Base-by-base conservation (phyloP, 2,888 invertebrate genomes). In the Podotricha telesiphe region DNA sequence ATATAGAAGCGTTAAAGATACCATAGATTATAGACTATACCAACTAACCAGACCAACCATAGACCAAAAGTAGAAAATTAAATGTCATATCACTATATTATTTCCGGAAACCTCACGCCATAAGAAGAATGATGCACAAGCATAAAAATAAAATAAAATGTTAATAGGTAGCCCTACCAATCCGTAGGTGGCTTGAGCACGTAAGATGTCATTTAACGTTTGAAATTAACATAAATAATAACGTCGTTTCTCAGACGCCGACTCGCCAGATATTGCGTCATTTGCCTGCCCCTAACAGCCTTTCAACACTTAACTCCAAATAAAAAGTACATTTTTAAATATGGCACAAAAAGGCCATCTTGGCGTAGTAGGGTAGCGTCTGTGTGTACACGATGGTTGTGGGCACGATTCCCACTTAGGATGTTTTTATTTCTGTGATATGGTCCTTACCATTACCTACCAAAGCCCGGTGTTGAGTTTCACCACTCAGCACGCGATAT, bases 201-300 rank as follows among this genome's bases (percentile, higher is more conserved):
- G 89, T 90, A 87, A 90, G 86, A 86, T 89, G 91, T 89, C 90
- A 89, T 88, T 89, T 87, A 87, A 82, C 85, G 84, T 84, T 84
- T 77, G 80, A 84, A 93, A 93, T 93, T 93, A 93, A 90, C 92
- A 93, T 93, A 93, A 93, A 93, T 93, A 93, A 93, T 91, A 89
- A 88, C 91, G 89, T 89, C 89, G 89, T 91, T 88, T 82, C 82
- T 85, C 85, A 81, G 79, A 74, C 73, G 73, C 75, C 75, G 75
- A 75, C 75, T 76, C 67, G 78, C 73, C 80, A 82, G 82, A 83
- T 85, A 86, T 88, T 86, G 83, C 89, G 89, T 89, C 90, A 87
- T 90, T 88, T 86, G 83, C 83, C 79, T 84, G 87, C 88, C 86
- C 86, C 87, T 88, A 87, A 87, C 85, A 79, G 86, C 88, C 80